These are phyloP conservation scores for Balaeniceps rex DNA, from an alignment of 2,113 vertebrate species.

Conservation along the genomic window DNA sequence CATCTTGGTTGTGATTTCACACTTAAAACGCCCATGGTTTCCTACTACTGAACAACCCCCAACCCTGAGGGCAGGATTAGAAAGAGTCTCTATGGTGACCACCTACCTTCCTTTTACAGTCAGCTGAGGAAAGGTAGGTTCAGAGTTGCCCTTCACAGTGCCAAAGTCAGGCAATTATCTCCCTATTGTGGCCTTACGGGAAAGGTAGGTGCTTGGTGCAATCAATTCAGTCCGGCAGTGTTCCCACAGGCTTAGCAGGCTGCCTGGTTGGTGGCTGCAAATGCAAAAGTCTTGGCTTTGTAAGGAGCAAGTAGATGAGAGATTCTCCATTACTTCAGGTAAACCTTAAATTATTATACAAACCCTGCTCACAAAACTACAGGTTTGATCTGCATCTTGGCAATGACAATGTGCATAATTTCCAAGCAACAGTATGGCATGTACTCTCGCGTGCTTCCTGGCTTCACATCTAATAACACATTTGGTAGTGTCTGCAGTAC, in stretches of 20 bases:
- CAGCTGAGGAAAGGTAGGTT: background rate
- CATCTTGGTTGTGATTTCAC: background rate
- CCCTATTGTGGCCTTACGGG: background rate
- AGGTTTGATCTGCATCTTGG: background rate
- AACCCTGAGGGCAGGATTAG: background rate
- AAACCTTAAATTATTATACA: background rate
- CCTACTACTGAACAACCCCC: background rate
- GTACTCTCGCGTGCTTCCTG: background rate
- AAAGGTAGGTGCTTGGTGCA: background rate
- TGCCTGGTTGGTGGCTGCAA: background rate
- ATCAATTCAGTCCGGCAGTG: background rate
- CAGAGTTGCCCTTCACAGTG: background rate
- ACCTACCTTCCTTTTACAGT: background rate
- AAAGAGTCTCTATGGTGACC: background rate
- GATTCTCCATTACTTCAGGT: background rate
- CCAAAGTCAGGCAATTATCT: background rate
- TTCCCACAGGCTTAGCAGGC: rapidly evolving
- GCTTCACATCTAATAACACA: background rate
- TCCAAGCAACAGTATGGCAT: background rate
- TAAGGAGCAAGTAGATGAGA: background rate
- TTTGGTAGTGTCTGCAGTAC: background rate
- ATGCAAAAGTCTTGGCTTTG: background rate
- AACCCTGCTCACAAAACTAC: background rate
- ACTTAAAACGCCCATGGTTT: background rate
- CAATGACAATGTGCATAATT: background rate